Percentiles rank a stretch among this genome's conserved stretches.
Conservation (phyloP, 1,140 invertebrate genomes). For the Dendroctonus valens region DNA sequence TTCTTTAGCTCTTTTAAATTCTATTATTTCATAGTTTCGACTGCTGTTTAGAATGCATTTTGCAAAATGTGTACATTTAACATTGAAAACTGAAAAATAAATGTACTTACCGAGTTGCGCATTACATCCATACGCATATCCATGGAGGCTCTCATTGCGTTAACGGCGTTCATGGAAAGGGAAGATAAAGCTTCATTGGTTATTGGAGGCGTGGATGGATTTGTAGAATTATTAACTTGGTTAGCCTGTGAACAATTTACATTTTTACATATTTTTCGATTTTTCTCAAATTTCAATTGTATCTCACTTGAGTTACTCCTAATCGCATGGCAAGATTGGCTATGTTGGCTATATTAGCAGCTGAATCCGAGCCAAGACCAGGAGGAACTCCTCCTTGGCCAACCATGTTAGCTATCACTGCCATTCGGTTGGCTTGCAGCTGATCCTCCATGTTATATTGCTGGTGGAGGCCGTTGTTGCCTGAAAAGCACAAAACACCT, state of each 20-base stretch:
- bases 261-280: background rate
- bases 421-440: constrained; percentile 69
- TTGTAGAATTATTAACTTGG: constrained; percentile 48
- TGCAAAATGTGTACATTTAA: no score
- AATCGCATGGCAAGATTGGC: constrained; percentile 80
- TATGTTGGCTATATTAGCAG: constrained; percentile 66
- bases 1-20: background rate
- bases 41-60: no score
- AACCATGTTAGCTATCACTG: constrained; percentile 70
- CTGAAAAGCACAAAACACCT: constrained; percentile 21
- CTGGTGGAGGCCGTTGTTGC: constrained; percentile 53
- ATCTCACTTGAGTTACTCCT: constrained; percentile 51
- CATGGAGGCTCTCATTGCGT: constrained; percentile 53
- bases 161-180: constrained; percentile 49
- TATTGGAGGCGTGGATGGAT: constrained; percentile 49
- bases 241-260: constrained; percentile 42
- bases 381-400: constrained; percentile 56
- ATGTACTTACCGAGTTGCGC: constrained; percentile 43
- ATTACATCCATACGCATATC: constrained; percentile 51
- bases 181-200: constrained; percentile 47
- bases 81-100: background rate
- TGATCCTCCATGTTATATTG: constrained; percentile 70
- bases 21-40: no score
- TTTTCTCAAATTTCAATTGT: background rate
- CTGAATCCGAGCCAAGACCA: constrained; percentile 49